A percentile compares a stretch with the other conserved stretches of the same genome.
Conservation (phyloP, 2,113 vertebrate species). For the Odontesthes bonariensis region DNA sequence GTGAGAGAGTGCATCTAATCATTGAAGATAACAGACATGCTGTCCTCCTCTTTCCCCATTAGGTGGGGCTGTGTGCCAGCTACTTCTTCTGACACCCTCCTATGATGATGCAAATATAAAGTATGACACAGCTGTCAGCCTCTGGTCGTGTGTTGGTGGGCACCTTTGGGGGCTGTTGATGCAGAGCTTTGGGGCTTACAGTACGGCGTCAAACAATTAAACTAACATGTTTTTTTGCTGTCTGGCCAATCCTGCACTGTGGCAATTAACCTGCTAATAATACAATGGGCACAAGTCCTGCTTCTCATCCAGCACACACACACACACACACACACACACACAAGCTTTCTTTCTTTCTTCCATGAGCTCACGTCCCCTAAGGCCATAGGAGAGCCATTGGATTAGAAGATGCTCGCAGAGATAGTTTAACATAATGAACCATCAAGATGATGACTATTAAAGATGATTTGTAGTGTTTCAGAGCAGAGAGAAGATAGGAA, state of each 20-base stretch:
- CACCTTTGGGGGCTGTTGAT: conserved; percentile 15
- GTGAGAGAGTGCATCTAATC: not conserved
- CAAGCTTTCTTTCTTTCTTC: conserved; percentile 34
- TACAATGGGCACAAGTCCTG: conserved; percentile 58
- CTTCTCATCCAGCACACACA: conserved; percentile 13
- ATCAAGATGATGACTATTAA: conserved; percentile 78
- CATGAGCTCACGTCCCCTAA: conserved; percentile 59
- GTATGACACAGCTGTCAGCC: conserved; percentile 48
- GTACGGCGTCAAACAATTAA: conserved; percentile 74
- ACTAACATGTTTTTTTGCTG: conserved; percentile 65
- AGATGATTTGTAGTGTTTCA: conserved; percentile 74
- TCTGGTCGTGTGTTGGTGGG: conserved; percentile 5
- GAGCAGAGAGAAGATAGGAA: conserved; percentile 38
- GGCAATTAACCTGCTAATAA: conserved; percentile 82
- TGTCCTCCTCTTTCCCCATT: conserved; percentile 55
- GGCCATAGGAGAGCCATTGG: conserved; percentile 76
- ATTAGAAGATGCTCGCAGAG: conserved; percentile 77
- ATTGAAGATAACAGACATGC: conserved; percentile 8
- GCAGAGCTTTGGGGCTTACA: conserved; percentile 60
- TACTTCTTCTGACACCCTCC: conserved; percentile 21
- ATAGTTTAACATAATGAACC: conserved; percentile 82
- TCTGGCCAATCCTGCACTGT: conserved; percentile 60
- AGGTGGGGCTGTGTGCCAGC: conserved; percentile 78
- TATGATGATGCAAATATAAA: conserved; percentile 40
- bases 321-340: not conserved